A percentile compares a stretch with the other conserved stretches of the same genome.
Conservation (phyloP, 2,797 vertebrate genomes). For the Acanthis flammea region DNA sequence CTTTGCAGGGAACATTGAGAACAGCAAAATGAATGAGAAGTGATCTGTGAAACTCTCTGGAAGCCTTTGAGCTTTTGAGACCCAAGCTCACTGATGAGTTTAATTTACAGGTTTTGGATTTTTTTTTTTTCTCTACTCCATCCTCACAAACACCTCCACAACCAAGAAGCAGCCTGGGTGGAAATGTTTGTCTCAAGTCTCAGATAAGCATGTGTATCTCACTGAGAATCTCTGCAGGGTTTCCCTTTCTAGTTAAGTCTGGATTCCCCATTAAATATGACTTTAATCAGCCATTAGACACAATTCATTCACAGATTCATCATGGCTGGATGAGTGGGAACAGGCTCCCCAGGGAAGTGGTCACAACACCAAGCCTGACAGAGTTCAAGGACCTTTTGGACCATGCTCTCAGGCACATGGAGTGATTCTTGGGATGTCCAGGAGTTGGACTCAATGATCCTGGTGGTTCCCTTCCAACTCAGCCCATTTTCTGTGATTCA, state of each 20-base stretch:
- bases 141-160: neutral
- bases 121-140: neutral
- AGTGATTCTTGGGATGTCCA: neutral
- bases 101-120: neutral
- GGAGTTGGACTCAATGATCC: fast-evolving
- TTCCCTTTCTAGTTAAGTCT: neutral
- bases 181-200: neutral
- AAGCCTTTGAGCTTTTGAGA: neutral
- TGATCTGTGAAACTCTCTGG: neutral
- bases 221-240: neutral
- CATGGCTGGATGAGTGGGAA: neutral
- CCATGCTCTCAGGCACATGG: neutral
- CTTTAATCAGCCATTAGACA: neutral
- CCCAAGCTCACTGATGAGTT: neutral
- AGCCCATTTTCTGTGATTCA: neutral
- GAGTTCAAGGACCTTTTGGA: neutral
- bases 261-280: neutral
- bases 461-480: neutral
- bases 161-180: neutral
- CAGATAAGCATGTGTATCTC: neutral
- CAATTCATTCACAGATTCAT: neutral
- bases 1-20: fast-evolving
- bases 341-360: neutral
- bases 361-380: neutral
- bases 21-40: neutral